Base-by-base conservation (phyloP, 2,797 vertebrate species). In the Mycteria americana region DNA sequence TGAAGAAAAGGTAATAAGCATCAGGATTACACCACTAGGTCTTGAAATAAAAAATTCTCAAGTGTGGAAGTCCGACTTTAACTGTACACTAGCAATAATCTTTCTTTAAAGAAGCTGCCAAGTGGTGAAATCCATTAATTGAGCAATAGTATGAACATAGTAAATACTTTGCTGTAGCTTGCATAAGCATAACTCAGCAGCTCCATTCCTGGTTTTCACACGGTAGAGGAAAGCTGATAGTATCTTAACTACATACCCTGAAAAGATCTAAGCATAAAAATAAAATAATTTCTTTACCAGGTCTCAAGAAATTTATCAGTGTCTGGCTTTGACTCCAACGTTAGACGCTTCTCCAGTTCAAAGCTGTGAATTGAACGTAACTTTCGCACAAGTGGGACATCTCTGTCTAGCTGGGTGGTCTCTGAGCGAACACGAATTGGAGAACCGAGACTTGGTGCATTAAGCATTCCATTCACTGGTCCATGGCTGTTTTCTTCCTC, bases 311-410 rank as follows among this genome's bases (percentile, higher is more conserved):
- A 99, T 81, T 99, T 99, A 70, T 99, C 99, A 1, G 99, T 97
- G 93, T 98, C 99, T 41, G 99, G 99, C 92, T 99, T 99, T 65
- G 99, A 97, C 95, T 99, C 99, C 78, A 99, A 95, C 0, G 98
- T 98, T 46, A 99, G 97, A 83, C 98, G 98, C 94, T 98, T 99
- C 97, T 99, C 99, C 96, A 99, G 97, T 92, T 99, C 99, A 94
- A 99, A 99, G 97, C 99, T 99, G 97, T 99, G 99, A 91, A 99
- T 99, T 83, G 99, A 99, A 84, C 99, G 99, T 43, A 99, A 97
- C 96, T 99, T 99, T 46, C 99, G 99, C 95, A 99, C 97, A 84
- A 99, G 97, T 2, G 99, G 98, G 35, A 98, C 98, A 24, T 99
- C 99, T 56, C 98, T 98, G 82, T 99, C 99, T n/a, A 98, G 98